Evolutionary conservation across 2,888 invertebrate species (phyloP).

Genomic region (Limenitis camilla): DNA sequence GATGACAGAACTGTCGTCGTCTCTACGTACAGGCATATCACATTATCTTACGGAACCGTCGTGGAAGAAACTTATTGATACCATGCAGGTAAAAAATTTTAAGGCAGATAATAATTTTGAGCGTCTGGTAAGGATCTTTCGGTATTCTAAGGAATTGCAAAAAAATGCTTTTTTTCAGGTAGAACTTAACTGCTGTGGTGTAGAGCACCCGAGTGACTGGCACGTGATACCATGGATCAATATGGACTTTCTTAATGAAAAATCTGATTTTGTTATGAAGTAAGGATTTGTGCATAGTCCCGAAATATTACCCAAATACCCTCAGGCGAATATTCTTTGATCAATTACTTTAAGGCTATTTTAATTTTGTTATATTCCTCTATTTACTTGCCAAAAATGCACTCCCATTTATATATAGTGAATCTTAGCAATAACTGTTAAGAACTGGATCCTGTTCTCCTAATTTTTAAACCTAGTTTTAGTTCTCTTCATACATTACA

Average conservation of each 20-base stretch:
- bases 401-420: too few relatives aligned
- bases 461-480: too few relatives aligned
- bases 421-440: too few relatives aligned
- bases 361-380: too few relatives aligned
- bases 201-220: slow-evolving; percentile 73
- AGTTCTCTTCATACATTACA: too few relatives aligned
- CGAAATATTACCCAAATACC: too few relatives aligned
- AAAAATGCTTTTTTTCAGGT: slow-evolving; percentile 33
- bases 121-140: background rate
- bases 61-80: slow-evolving; percentile 75
- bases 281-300: slow-evolving; percentile 25
- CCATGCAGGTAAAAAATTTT: slow-evolving; percentile 59
- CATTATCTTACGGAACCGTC: slow-evolving; percentile 71
- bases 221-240: slow-evolving; percentile 75
- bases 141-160: too few relatives aligned
- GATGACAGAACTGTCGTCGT: slow-evolving; percentile 63
- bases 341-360: too few relatives aligned
- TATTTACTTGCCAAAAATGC: too few relatives aligned
- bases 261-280: slow-evolving; percentile 56
- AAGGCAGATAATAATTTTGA: background rate
- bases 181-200: slow-evolving; percentile 74
- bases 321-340: too few relatives aligned
- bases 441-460: too few relatives aligned
- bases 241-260: slow-evolving; percentile 62
- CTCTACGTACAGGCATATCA: slow-evolving; percentile 71